Conservation (phyloP, 2,888 invertebrate species). For the Metellina segmentata region DNA sequence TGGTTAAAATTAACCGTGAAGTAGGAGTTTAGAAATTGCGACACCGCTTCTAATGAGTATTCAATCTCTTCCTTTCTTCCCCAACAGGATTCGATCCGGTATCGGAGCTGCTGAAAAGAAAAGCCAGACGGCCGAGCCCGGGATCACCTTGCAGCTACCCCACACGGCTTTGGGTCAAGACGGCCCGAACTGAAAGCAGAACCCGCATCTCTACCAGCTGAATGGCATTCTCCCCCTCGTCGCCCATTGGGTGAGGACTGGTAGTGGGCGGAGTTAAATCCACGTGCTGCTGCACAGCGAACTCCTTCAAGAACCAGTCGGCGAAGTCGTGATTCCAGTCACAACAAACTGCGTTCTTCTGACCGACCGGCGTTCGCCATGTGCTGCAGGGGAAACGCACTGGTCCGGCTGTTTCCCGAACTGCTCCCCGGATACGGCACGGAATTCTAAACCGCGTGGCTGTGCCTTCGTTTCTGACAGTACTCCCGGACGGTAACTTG, state of each 20-base stretch:
- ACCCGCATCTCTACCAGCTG: conserved; percentile 44
- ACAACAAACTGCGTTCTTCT: conserved; percentile 27
- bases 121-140: not conserved
- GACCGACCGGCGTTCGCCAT: conserved; percentile 11
- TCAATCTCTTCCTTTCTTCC: conserved; percentile 34
- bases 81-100: conserved; percentile 64
- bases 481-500: not conserved
- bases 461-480: conserved; percentile 17
- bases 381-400: conserved; percentile 7
- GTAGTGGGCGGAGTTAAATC: conserved; percentile 57
- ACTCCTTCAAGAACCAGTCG: conserved; percentile 42
- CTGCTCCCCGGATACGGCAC: conserved; percentile 18
- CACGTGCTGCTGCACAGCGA: conserved; percentile 45
- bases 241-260: conserved; percentile 27
- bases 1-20: conserved; percentile 67
- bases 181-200: conserved; percentile 27
- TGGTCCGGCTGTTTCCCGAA: conserved; percentile 18
- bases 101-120: conserved; percentile 29
- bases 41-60: conserved; percentile 15
- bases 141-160: not conserved
- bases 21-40: conserved; percentile 18
- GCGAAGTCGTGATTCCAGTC: conserved; percentile 25
- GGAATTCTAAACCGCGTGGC: conserved; percentile 21
- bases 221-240: conserved; percentile 51
- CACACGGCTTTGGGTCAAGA: not conserved